A percentile compares a stretch with the other conserved stretches of the same genome.
Evolutionary conservation across 1,140 invertebrate species (phyloP).

Genomic region (Calycopis cecrops): DNA sequence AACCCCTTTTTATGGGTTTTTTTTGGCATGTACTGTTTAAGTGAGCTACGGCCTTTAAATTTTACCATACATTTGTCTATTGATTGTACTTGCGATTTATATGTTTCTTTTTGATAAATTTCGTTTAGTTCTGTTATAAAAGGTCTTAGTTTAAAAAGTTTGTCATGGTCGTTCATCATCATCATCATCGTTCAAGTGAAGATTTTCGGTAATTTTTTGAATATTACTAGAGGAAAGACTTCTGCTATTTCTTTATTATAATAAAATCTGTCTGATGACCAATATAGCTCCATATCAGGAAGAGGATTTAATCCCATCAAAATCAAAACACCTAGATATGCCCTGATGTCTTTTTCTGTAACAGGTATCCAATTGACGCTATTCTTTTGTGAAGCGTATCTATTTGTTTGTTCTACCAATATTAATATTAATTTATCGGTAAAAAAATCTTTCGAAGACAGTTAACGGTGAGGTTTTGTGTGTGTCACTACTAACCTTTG

Average conservation of each 20-base stretch:
- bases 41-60: slow-evolving; percentile 39
- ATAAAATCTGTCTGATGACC: slow-evolving; percentile 11
- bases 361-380: slow-evolving; percentile 8
- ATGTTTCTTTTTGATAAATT: slow-evolving; percentile 7
- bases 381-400: slow-evolving; percentile 9
- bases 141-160: slow-evolving; percentile 19
- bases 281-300: slow-evolving; percentile 10
- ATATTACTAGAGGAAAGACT: background rate
- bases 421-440: background rate
- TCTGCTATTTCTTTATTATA: slow-evolving; percentile 1
- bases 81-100: slow-evolving; percentile 1
- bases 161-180: slow-evolving; percentile 5
- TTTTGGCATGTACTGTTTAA: slow-evolving; percentile 61
- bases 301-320: slow-evolving; percentile 2
- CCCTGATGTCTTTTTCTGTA: slow-evolving; percentile 12
- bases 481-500: too few relatives aligned
- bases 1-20: slow-evolving; percentile 68
- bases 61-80: slow-evolving; percentile 46
- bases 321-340: slow-evolving; percentile 12
- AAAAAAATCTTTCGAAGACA: background rate
- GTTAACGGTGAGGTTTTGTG: too few relatives aligned
- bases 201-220: slow-evolving; percentile 1
- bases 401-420: background rate
- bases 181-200: slow-evolving; percentile 1
- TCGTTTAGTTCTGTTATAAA: slow-evolving; percentile 3